Evolutionary conservation across 2,797 vertebrate genomes (phyloP).

Genomic region (Diglossa cyanea): DNA sequence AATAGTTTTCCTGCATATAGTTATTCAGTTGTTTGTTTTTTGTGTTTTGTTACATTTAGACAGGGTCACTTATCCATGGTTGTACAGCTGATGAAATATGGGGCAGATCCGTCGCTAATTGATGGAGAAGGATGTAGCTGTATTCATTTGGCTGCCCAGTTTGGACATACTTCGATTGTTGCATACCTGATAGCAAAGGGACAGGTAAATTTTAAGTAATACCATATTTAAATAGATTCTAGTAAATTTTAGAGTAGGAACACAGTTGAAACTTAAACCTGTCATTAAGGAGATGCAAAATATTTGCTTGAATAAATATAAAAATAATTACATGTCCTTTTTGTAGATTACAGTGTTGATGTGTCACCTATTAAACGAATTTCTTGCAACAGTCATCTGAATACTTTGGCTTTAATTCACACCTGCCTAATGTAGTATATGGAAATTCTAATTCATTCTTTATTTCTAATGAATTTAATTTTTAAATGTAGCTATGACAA

Average conservation of each 20-base stretch:
- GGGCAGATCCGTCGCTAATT: conserved; percentile 94
- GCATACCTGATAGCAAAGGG: conserved; percentile 99
- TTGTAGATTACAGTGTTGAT: not conserved
- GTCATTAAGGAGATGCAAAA: not conserved
- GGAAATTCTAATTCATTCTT: not conserved
- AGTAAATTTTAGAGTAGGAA: not conserved
- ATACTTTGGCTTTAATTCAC: not conserved
- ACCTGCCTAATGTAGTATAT: not conserved
- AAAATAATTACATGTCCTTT: not conserved
- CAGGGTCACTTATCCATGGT: conserved; percentile 99
- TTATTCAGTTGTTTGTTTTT: conserved; percentile 2
- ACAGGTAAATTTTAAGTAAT: conserved; percentile 82
- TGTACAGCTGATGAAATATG: conserved; percentile 97
- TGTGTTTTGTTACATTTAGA: conserved; percentile 75
- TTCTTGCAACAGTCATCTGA: not conserved
- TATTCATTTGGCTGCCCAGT: conserved; percentile 96
- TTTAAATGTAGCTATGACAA: not conserved
- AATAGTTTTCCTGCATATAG: not conserved
- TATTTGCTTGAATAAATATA: not conserved
- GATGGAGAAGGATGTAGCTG: conserved; percentile 99
- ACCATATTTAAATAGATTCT: not conserved
- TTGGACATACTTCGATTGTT: conserved; percentile 98
- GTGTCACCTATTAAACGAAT: not conserved
- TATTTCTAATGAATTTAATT: not conserved
- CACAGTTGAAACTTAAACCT: not conserved